Conservation (phyloP, 1,140 invertebrate genomes). For the Rhyacophila brunnea region DNA sequence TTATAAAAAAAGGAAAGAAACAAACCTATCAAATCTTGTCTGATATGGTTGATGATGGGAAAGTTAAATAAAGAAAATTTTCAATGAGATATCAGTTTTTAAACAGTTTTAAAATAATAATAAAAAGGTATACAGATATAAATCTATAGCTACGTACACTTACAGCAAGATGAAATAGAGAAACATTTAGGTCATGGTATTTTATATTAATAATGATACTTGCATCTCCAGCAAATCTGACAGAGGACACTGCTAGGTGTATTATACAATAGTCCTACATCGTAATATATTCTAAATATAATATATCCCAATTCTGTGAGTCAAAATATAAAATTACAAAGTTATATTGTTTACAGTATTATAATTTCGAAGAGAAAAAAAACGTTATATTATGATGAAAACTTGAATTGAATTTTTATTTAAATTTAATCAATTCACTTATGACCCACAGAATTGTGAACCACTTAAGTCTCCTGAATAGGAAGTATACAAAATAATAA, state of each 20-base stretch:
- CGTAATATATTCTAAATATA: conserved; percentile 16
- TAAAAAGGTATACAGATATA: conserved; percentile 15
- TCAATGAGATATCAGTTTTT: background rate
- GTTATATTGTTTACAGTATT: background rate
- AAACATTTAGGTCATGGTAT: conserved; percentile 8
- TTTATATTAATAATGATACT: background rate
- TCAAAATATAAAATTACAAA: background rate
- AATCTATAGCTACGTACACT: conserved; percentile 26
- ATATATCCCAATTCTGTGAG: conserved; percentile 2
- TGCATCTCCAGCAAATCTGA: conserved; percentile 1
- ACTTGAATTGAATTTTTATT: too few species aligned
- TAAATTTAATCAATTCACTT: too few species aligned
- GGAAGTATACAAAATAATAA: too few species aligned
- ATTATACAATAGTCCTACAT: conserved; percentile 20
- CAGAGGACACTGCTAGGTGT: conserved; percentile 1
- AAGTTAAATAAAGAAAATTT: conserved; percentile 15
- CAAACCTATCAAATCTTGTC: conserved; percentile 1
- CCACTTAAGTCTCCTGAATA: too few species aligned
- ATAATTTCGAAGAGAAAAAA: too few species aligned
- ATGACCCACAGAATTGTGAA: too few species aligned
- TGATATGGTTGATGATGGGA: conserved; percentile 15
- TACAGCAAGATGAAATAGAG: conserved; percentile 25
- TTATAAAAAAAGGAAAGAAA: conserved; percentile 13
- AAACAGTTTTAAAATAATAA: background rate
- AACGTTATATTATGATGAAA: too few species aligned